Evolutionary conservation across 2,797 vertebrate species (phyloP).

Genomic region (Malacoctenus gilli): DNA sequence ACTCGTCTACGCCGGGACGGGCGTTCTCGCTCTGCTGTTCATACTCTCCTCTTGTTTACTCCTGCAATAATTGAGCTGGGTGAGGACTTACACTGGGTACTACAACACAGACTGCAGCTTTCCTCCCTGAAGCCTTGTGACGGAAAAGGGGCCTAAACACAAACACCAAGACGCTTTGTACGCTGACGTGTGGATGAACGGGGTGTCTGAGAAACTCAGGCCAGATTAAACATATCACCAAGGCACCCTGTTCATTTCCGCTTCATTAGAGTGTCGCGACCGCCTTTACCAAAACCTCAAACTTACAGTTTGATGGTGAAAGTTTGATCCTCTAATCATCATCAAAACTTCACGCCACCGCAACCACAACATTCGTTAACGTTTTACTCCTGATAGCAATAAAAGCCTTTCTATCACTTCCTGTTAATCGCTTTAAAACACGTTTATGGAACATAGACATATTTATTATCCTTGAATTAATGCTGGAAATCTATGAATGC

Average conservation of each 20-base stretch:
- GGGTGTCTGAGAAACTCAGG: constrained; percentile 57
- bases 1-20: constrained; percentile 40
- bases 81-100: constrained; percentile 43
- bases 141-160: constrained; percentile 35
- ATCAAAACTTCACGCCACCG: constrained; percentile 1
- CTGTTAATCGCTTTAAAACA: constrained; percentile 4
- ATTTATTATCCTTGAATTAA: constrained; percentile 59
- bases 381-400: constrained; percentile 36
- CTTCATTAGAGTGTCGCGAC: background rate
- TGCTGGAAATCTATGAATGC: constrained; percentile 60
- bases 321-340: constrained; percentile 1
- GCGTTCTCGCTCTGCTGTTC: constrained; percentile 45
- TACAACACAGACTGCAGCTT: constrained; percentile 21
- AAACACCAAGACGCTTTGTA: constrained; percentile 27
- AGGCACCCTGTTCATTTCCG: constrained; percentile 21
- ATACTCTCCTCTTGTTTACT: constrained; percentile 60
- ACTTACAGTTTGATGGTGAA: constrained; percentile 19
- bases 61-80: constrained; percentile 56
- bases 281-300: constrained; percentile 15
- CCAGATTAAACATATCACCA: constrained; percentile 53
- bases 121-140: constrained; percentile 27
- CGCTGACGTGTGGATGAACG: constrained; percentile 16
- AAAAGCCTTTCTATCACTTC: constrained; percentile 22
- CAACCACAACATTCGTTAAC: constrained; percentile 2
- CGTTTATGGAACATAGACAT: constrained; percentile 40